Evolutionary conservation across 1,140 invertebrate genomes (phyloP).

Genomic region (Brachystomella parvula): DNA sequence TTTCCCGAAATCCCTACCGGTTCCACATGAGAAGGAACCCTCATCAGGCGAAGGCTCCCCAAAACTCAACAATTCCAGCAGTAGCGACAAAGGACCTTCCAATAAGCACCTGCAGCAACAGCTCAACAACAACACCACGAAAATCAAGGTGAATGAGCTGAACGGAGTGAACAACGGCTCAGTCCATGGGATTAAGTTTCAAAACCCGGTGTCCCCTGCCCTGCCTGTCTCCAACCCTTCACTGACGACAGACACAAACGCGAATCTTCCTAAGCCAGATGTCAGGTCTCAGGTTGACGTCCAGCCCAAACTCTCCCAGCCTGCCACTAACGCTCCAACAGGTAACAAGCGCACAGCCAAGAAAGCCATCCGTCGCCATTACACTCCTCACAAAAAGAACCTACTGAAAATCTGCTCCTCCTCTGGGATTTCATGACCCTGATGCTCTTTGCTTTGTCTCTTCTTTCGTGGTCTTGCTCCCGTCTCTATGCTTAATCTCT

Average conservation of each 20-base stretch:
- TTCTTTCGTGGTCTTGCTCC: background rate
- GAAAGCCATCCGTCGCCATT: background rate
- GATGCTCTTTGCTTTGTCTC: background rate
- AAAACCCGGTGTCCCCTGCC: background rate
- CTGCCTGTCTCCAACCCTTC: background rate
- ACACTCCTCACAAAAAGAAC: background rate
- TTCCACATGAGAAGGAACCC: background rate
- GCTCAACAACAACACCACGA: conserved; percentile 19
- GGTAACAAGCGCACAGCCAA: background rate
- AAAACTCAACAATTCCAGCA: conserved; percentile 1
- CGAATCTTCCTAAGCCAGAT: conserved; percentile 26
- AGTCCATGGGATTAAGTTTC: background rate
- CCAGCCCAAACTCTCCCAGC: background rate
- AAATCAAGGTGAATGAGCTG: conserved; percentile 8
- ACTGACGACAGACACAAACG: conserved; percentile 23
- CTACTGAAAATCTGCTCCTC: too few species aligned
- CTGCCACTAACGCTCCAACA: background rate
- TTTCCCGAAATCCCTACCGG: background rate
- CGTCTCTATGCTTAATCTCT: background rate
- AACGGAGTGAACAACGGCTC: too few species aligned
- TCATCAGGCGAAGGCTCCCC: background rate
- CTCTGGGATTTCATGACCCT: background rate
- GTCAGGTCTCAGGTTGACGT: conserved; percentile 31
- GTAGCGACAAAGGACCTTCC: conserved; percentile 10
- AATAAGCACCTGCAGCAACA: conserved; percentile 22